These are phyloP conservation scores for Cerastoderma edule DNA, from an alignment of 2,888 invertebrate species.

Conservation along the genomic window DNA sequence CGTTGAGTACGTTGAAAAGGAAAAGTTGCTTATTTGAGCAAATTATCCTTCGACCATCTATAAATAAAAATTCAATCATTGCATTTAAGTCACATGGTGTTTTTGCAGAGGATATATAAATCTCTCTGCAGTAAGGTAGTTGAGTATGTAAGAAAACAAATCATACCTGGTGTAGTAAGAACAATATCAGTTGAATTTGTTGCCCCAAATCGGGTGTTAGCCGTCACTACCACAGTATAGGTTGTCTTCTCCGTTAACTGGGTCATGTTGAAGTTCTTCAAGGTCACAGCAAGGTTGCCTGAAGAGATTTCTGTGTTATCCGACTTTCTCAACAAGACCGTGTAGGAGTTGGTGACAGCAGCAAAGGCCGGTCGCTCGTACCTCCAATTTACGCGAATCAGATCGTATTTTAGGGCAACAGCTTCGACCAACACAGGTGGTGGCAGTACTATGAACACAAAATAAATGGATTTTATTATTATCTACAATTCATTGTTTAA, in stretches of 20 bases:
- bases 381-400: constrained; percentile 34
- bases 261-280: constrained; percentile 34
- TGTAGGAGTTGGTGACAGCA: constrained; percentile 36
- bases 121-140: too few species aligned
- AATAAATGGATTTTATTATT: too few species aligned
- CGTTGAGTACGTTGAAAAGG: too few species aligned
- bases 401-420: constrained; percentile 19
- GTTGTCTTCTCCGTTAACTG: constrained; percentile 27
- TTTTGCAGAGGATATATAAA: too few species aligned
- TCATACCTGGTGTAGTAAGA: constrained; percentile 46
- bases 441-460: constrained; percentile 40
- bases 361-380: constrained; percentile 39
- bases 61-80: too few species aligned
- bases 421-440: constrained; percentile 39
- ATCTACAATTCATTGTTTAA: too few species aligned
- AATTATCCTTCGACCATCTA: too few species aligned
- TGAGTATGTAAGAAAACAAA: too few species aligned
- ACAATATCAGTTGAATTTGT: constrained; percentile 16
- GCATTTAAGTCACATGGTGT: too few species aligned
- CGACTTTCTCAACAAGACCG: constrained; percentile 11
- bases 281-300: constrained; percentile 2
- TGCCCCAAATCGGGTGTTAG: constrained; percentile 34
- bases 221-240: constrained; percentile 42
- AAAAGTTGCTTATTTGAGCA: too few species aligned
- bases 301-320: constrained; percentile 9